phyloP scores from a whole-genome alignment of 2,888 invertebrate species.

The Chalcis sispes region DNA sequence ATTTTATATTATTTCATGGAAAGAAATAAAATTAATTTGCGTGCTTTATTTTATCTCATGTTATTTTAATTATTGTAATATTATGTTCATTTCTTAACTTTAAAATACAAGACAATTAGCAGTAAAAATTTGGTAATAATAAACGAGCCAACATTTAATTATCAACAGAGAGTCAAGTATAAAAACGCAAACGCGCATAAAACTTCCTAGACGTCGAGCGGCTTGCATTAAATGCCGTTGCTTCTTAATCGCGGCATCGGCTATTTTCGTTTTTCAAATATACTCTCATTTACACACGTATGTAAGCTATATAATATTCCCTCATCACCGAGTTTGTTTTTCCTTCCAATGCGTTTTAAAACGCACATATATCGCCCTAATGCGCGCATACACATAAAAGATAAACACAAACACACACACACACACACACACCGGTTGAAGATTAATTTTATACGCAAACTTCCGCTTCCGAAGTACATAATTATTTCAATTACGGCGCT shows the following conservation, averaged over 20 bases:
- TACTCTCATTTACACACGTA: background rate
- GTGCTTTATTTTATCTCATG: background rate
- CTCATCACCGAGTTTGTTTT: background rate
- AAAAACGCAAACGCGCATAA: background rate
- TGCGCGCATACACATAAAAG: background rate
- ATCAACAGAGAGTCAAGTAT: background rate
- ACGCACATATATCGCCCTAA: background rate
- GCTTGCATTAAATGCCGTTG: background rate
- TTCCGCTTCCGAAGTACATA: conserved; percentile 53
- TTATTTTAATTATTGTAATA: background rate
- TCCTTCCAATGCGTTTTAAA: background rate
- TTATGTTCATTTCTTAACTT: background rate
- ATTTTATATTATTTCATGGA: no score
- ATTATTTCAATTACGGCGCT: conserved; percentile 45
- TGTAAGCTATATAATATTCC: background rate
- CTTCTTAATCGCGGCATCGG: conserved; percentile 1
- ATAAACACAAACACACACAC: no score
- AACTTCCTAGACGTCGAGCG: background rate
- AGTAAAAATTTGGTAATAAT: conserved; percentile 17
- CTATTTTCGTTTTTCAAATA: conserved; percentile 9
- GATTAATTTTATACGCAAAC: conserved; percentile 41
- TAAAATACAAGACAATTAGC: background rate
- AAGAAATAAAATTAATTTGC: no score
- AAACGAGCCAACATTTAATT: background rate
- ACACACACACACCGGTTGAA: background rate